Conservation (phyloP, 2,113 vertebrate genomes). For the Acrocephalus kingi region DNA sequence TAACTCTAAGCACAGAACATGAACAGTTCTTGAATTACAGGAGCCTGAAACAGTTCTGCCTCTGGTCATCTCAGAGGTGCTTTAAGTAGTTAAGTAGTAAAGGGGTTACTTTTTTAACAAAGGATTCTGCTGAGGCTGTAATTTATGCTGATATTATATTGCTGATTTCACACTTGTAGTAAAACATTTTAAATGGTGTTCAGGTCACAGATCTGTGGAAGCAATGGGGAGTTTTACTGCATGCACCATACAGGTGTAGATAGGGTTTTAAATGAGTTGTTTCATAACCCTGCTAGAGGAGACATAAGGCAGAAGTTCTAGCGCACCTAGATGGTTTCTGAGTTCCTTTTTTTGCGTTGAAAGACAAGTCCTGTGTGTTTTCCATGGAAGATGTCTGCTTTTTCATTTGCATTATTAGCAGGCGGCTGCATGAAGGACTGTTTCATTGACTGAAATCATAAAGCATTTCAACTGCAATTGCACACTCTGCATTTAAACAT, state of each 20-base stretch:
- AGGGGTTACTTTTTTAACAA: background rate
- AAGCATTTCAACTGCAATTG: constrained; percentile 11
- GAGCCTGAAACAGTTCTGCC: background rate
- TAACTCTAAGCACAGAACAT: background rate
- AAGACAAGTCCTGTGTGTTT: background rate
- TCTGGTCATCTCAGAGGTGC: background rate
- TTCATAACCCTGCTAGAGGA: background rate
- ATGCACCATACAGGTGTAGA: background rate
- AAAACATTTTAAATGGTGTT: background rate
- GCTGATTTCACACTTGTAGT: background rate
- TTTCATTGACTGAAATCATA: constrained; percentile 27
- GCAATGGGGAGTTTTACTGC: background rate
- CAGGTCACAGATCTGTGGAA: background rate
- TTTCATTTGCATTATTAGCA: constrained; percentile 21
- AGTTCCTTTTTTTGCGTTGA: background rate
- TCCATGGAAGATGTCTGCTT: background rate
- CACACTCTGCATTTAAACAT: background rate
- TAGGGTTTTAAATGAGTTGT: background rate
- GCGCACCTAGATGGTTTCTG: background rate
- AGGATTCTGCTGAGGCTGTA: background rate
- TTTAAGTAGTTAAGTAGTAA: background rate
- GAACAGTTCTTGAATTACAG: background rate
- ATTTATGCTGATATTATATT: background rate
- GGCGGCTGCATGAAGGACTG: constrained; percentile 42
- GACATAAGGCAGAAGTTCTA: background rate